Conservation (phyloP, 2,113 vertebrate genomes). For the Rallus limicola region DNA sequence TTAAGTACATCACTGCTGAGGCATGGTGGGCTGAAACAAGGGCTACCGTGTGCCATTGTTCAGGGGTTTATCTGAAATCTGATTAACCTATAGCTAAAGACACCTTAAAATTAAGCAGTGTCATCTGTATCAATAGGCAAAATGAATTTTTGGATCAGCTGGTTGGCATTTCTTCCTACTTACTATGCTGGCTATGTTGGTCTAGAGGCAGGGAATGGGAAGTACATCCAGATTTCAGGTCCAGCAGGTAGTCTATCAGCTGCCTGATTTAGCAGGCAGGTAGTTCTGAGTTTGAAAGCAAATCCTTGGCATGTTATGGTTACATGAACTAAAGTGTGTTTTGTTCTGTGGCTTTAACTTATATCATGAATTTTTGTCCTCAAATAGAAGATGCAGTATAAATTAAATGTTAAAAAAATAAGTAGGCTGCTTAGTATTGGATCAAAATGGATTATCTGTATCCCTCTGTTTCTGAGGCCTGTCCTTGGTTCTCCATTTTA, state of each 20-base stretch:
- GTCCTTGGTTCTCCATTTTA: conserved; percentile 59
- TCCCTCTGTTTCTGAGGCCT: not conserved
- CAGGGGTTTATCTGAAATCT: not conserved
- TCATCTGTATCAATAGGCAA: not conserved
- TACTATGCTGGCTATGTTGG: not conserved
- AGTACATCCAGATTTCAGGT: not conserved
- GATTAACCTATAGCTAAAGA: not conserved
- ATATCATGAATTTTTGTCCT: not conserved
- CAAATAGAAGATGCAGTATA: not conserved
- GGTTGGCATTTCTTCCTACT: not conserved
- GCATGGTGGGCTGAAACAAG: not conserved
- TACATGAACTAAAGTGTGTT: not conserved
- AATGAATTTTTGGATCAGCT: not conserved
- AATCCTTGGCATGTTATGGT: not conserved
- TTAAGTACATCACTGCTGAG: not conserved
- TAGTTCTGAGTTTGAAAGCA: not conserved
- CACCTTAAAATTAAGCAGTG: not conserved
- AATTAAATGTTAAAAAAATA: not conserved
- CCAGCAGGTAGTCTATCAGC: not conserved
- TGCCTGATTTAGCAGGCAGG: not conserved
- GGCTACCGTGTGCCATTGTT: not conserved
- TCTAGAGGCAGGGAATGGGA: not conserved
- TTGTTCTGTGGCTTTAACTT: not conserved
- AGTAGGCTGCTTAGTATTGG: not conserved
- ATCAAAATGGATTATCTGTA: not conserved